Conservation (phyloP, 2,797 vertebrate species). For the Borostomias antarcticus region DNA sequence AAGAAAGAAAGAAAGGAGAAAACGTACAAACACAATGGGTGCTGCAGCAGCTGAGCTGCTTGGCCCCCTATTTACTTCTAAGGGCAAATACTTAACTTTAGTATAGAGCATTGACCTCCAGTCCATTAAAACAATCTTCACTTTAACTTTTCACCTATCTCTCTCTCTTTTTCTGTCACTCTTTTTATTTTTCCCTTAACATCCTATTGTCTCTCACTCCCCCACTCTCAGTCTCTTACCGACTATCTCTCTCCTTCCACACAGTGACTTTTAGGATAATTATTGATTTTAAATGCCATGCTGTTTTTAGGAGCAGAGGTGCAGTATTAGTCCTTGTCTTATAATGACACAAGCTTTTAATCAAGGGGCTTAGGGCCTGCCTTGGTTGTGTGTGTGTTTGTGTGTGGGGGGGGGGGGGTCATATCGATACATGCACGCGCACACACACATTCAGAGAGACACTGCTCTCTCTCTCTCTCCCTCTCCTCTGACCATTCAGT, state of each 20-base stretch:
- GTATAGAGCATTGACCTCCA: conserved; percentile 18
- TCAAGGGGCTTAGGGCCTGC: background rate
- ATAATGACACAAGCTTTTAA: conserved; percentile 22
- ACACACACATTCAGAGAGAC: background rate
- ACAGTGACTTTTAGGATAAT: conserved; percentile 41
- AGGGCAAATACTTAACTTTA: too few species aligned
- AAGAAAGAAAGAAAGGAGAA: too few species aligned
- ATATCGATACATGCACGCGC: background rate
- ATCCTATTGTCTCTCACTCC: conserved; percentile 1
- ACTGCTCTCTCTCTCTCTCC: background rate
- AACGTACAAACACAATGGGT: too few species aligned
- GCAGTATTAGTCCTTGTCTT: conserved; percentile 3
- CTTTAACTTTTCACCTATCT: too few species aligned
- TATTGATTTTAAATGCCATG: conserved; percentile 34
- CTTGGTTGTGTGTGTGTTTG: background rate
- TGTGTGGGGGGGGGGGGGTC: too few species aligned
- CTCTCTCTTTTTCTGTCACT: too few species aligned
- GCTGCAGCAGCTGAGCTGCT: too few species aligned
- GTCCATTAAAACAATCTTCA: conserved; percentile 32
- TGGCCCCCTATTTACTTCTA: too few species aligned
- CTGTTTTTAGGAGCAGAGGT: conserved; percentile 7
- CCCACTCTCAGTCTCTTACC: background rate
- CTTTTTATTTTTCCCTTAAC: too few species aligned
- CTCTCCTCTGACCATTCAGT: background rate
- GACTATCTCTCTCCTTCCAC: conserved; percentile 2